These are phyloP conservation scores for Ciconia stormi DNA, from an alignment of 2,113 vertebrate species.

Conservation along the genomic window DNA sequence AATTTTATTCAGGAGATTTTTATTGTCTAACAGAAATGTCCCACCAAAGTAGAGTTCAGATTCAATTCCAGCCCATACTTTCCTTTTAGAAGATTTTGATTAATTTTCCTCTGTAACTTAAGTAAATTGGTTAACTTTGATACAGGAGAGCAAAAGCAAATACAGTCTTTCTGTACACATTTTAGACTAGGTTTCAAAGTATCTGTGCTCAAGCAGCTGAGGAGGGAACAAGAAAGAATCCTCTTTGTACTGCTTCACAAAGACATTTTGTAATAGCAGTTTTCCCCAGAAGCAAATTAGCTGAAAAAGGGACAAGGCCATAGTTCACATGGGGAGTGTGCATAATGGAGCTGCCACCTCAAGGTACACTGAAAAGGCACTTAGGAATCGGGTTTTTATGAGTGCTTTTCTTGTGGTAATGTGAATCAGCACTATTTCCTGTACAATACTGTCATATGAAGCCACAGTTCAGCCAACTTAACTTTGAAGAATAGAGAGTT, in stretches of 20 bases:
- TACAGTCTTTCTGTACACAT: neutral
- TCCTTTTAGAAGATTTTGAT: neutral
- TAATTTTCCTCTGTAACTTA: neutral
- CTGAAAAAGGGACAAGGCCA: neutral
- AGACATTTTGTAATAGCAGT: neutral
- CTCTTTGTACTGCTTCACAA: neutral
- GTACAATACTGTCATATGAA: neutral
- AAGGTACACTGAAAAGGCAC: neutral
- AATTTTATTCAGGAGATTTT: neutral
- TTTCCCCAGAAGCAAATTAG: neutral
- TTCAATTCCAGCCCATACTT: neutral
- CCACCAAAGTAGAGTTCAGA: neutral
- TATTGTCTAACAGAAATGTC: neutral
- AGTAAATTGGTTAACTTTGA: neutral
- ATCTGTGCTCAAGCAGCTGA: neutral
- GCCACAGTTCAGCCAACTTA: neutral
- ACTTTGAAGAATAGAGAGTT: neutral
- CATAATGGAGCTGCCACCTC: neutral
- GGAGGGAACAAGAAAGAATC: neutral
- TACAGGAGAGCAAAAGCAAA: neutral
- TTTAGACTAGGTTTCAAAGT: neutral
- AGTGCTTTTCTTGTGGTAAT: neutral
- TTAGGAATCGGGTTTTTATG: neutral
- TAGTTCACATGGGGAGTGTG: neutral
- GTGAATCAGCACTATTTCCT: neutral